Evolutionary conservation across 2,113 vertebrate species (phyloP), one percentile per base, ranked within the genome.

Genomic region (Dicentrarchus labrax): DNA sequence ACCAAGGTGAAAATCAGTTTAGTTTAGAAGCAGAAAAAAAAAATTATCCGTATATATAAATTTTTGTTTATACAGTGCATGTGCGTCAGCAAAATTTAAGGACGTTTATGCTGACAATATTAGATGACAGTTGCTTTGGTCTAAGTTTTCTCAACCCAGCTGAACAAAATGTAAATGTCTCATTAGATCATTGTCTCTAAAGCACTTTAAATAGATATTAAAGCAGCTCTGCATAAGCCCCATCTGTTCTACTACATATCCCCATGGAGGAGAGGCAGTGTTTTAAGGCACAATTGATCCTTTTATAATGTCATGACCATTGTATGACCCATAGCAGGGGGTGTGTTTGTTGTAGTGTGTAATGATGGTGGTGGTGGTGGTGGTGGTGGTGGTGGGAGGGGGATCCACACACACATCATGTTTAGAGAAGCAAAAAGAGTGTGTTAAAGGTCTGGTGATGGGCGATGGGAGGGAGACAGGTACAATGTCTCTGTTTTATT

Each of bases 281-380:
- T 94, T 96, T 95, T 89, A 92, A 94, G 93, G 92, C 91, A 93
- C 91, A 87, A 93, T 94, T 95, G 94, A 96, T 95, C 94, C 93
- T 93, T 95, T 94, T 94, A 94, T 95, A 95, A 95, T 94, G 92
- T 91, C 93, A 92, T 81, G 92, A 95, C 92, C 94, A 93, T 73
- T 69, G 76, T 59, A 60, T 93, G 93, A 94, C 94, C 93, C 88
- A 60, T 71, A 74, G 86, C 87, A 85, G 88, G 75, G 81, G 83
- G 70, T 66, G 69, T 85, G 84, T 88, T 87, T 88, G 62, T 83
- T 78, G 54, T 38, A 41, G 10, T n/a, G n/a, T n/a, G n/a, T n/a
- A n/a, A n/a, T 51, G 65, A 76, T 39, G 66, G 76, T 1, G 30
- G 3, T 1, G 30, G 30, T 3, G 45, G 43, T 38, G 45, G 10